Percentiles rank a stretch among this genome's conserved stretches.
phyloP scores from a whole-genome alignment of 2,113 vertebrate genomes.

The Sylvilagus bachmani region DNA sequence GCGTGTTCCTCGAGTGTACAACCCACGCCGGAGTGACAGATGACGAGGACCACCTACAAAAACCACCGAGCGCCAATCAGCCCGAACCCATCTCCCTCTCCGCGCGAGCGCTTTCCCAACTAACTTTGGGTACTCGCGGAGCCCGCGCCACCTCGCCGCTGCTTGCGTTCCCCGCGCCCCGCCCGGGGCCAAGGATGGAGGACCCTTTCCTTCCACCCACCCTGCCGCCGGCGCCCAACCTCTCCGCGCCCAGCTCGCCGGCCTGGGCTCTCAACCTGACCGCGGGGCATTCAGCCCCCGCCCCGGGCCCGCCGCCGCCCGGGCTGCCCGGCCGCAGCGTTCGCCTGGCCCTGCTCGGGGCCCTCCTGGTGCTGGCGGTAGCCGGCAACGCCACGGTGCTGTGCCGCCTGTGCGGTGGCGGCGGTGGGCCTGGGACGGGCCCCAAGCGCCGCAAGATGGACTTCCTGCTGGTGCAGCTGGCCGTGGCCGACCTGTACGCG shows the following conservation, averaged over 20 bases:
- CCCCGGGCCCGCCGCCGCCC: background rate
- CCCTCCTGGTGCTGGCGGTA: slow-evolving; percentile 80
- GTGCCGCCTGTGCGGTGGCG: slow-evolving; percentile 74
- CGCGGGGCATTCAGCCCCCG: background rate
- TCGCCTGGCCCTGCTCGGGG: slow-evolving; percentile 68
- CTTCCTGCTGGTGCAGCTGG: slow-evolving; percentile 86
- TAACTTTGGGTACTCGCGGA: slow-evolving; percentile 75
- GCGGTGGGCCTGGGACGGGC: slow-evolving; percentile 62
- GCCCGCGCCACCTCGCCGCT: background rate
- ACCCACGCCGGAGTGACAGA: slow-evolving; percentile 81
- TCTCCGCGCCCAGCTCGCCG: slow-evolving; percentile 57
- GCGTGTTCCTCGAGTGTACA: slow-evolving; percentile 71
- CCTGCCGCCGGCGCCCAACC: slow-evolving; percentile 55
- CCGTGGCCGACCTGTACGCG: slow-evolving; percentile 86
- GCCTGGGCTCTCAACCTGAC: slow-evolving; percentile 76
- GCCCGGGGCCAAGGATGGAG: slow-evolving; percentile 75
- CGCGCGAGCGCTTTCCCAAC: slow-evolving; percentile 13
- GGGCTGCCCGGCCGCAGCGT: background rate
- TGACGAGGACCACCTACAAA: slow-evolving; percentile 67
- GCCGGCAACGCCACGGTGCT: slow-evolving; percentile 84
- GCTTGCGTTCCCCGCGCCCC: background rate
- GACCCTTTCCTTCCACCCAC: slow-evolving; percentile 37
- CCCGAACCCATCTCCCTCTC: background rate
- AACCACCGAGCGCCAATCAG: slow-evolving; percentile 48
- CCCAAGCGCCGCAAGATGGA: slow-evolving; percentile 85